Conservation (phyloP, 2,888 invertebrate genomes). For the Penaeus monodon region DNA sequence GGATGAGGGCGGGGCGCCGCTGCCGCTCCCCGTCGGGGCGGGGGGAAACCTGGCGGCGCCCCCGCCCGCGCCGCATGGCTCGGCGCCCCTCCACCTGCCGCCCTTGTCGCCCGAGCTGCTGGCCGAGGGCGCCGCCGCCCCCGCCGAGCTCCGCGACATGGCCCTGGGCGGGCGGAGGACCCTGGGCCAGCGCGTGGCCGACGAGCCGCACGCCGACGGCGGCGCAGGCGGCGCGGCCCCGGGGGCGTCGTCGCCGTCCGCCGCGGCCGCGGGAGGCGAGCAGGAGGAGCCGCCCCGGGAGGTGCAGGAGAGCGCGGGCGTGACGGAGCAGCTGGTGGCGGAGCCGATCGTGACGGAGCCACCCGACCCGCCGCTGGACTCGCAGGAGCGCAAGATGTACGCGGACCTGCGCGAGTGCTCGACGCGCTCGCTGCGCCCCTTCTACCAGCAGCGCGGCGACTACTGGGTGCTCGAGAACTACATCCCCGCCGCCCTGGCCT, state of each 20-base stretch:
- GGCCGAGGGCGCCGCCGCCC: neutral
- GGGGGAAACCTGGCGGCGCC: too few species aligned
- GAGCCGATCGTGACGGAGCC: slow-evolving; percentile 49
- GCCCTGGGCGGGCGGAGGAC: slow-evolving; percentile 47
- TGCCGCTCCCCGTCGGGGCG: neutral
- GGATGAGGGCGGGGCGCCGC: neutral
- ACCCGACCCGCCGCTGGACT: slow-evolving; percentile 61
- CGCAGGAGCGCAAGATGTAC: slow-evolving; percentile 60
- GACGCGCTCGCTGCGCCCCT: slow-evolving; percentile 30
- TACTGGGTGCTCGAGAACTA: slow-evolving; percentile 93
- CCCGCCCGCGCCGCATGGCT: too few species aligned
- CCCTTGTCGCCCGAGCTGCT: too few species aligned
- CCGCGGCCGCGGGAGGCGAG: slow-evolving; percentile 17
- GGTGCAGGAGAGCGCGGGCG: slow-evolving; percentile 61
- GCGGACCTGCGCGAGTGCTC: slow-evolving; percentile 56
- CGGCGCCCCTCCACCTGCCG: too few species aligned
- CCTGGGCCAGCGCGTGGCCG: slow-evolving; percentile 35
- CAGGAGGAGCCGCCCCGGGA: slow-evolving; percentile 60
- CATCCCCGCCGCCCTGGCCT: slow-evolving; percentile 74
- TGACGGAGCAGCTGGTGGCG: slow-evolving; percentile 52
- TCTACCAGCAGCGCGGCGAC: slow-evolving; percentile 76
- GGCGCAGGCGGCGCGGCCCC: too few species aligned
- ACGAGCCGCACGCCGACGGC: neutral
- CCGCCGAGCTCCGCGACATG: slow-evolving; percentile 29
- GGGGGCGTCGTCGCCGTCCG: too few species aligned